Base-by-base conservation (phyloP, 1,140 invertebrate species). In the Dufourea novaeangliae region DNA sequence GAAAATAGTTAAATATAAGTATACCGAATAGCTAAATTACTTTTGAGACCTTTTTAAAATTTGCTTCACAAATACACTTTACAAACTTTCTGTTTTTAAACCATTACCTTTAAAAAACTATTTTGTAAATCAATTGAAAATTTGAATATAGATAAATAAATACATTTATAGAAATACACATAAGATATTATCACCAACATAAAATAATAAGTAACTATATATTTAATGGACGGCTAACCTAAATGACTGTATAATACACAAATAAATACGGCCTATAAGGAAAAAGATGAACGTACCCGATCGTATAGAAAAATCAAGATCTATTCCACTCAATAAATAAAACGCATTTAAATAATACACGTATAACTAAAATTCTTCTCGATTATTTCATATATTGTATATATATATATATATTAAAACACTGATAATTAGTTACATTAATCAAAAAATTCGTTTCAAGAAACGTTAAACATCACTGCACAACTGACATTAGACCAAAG, bases 321-420 rank as follows among this genome's bases (percentile, higher is more conserved):
- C 34, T 69, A 17, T 8, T 37, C 22, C 32, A 20, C 39, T 50
- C 14, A 69, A 68, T 59, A 44, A 76, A 76, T 69, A 69, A 69
- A 69, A 69, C 29, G 66, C 66, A 76, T 76, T 57, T 76, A 76
- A 68, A 44, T 34, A 59, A 69, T 59, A 20, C 32, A 50, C 64
- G 27, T 46, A 37, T 17, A 44, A 57, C 25, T 69, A 69, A 69
- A 69, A 69, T 61, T 32, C 52, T 54, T 39, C 41, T 25, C n/a
- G 12, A n/a, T 61, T 68, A 75, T 59, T 41, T 68, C 52, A 59
- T 69, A 39, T 37, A 22, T 68, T 39, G 46, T 69, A 39, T 37
- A 50, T 50, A 20, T 46, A 14, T 46, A 20, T 46, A 50, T 50
- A 50, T 68, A 22, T 37, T 75, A 59, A 68, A 75, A 59, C 54